These are phyloP conservation scores for Cryptoblepharus egeriae DNA, from an alignment of 2,797 vertebrate genomes.

Conservation along the genomic window DNA sequence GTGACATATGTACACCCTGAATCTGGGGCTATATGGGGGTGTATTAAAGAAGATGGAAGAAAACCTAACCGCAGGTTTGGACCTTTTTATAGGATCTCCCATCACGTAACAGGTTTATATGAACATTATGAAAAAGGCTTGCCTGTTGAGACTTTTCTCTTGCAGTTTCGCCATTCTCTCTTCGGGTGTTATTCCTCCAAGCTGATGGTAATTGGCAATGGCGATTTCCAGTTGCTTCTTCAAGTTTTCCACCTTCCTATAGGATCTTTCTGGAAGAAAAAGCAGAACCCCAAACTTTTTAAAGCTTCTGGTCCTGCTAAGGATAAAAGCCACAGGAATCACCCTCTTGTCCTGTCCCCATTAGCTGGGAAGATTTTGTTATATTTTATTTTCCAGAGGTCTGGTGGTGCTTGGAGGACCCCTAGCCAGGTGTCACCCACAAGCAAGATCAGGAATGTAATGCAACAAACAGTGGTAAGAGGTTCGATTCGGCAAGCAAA, in stretches of 20 bases:
- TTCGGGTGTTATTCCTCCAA: slow-evolving; percentile 81
- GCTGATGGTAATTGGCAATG: slow-evolving; percentile 80
- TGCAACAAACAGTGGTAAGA: no score
- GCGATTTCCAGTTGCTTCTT: slow-evolving; percentile 76
- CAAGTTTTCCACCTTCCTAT: slow-evolving; percentile 78
- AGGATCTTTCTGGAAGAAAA: slow-evolving; percentile 78
- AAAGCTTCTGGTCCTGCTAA: background rate
- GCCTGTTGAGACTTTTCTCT: slow-evolving; percentile 73
- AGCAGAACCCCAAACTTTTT: background rate
- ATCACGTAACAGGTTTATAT: no score
- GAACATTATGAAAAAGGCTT: background rate
- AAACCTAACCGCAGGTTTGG: no score
- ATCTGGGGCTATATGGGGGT: accelerated
- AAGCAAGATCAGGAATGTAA: no score
- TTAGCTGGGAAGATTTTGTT: background rate
- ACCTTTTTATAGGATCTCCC: background rate
- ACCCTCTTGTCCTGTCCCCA: no score
- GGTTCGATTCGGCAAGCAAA: no score
- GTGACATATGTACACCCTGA: no score
- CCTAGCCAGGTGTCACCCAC: no score
- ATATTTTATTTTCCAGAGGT: no score
- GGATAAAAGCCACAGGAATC: no score
- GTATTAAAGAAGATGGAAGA: background rate
- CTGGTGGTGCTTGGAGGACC: no score
- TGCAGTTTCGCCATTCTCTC: slow-evolving; percentile 73